Base-by-base conservation (phyloP, 2,113 vertebrate genomes). In the Mastomys natalensis region DNA sequence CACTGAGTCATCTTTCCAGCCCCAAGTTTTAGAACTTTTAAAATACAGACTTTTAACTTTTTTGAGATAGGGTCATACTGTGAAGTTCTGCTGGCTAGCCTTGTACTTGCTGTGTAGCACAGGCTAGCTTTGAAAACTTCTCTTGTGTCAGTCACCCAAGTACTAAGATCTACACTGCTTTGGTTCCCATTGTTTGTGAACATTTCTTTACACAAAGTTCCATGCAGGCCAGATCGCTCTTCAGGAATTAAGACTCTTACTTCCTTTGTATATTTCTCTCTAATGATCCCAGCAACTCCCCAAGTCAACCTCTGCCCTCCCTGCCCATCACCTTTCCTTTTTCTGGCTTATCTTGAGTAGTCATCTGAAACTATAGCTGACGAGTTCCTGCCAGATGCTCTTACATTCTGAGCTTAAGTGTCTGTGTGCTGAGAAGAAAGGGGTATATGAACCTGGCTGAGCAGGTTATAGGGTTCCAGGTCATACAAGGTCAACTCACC, bases 401-500 rank as follows among this genome's bases (percentile, higher is more conserved):
- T 72, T 78, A 58, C 1, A 13, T 55, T 43, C 76, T 90, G 51
- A 55, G 87, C 34, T 80, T 70, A 76, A 68, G 62, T 31, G 22
- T 68, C 31, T 64, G 31, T 3, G 4, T 19, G 40, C 88, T 64
- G 37, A 87, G 60, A 85, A 93, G 24, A 19, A 81, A 82, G 53
- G 10, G 16, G 16, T 40, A 34, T 6, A 19, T 26, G 37, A 31
- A n/a, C 40, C 82, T 40, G 31, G 40, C 40, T 86, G 11, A 66
- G 60, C 82, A 86, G 62, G 62, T 48, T 34, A 9, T 72, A 70
- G 70, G 95, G 92, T 0, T 95, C 51, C 0, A 93, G 88, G 51
- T 92, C 68, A n/a, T 85, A 93, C 29, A 97, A 93, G 48, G 60
- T 92, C 29, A 86, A 80, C 12, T 96, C 94, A 0, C 96, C 87